A percentile compares a stretch with the other conserved stretches of the same genome.
Evolutionary conservation across 2,888 invertebrate species (phyloP).

Genomic region (Drosophila rubida): DNA sequence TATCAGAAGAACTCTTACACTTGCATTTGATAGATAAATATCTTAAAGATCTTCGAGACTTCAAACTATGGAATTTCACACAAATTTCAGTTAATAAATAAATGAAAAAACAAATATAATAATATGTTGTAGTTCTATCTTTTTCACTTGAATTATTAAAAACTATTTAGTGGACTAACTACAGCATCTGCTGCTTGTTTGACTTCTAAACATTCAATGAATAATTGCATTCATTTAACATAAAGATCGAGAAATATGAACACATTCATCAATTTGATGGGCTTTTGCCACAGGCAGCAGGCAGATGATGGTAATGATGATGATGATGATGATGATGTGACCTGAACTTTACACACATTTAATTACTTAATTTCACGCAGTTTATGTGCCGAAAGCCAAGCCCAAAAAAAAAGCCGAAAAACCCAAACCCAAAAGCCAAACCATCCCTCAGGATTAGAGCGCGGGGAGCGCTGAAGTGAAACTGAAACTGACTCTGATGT

Average conservation of each 20-base stretch:
- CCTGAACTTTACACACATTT: constrained; percentile 70
- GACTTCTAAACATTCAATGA: not conserved
- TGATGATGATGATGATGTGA: constrained; percentile 32
- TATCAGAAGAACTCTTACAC: too few relatives aligned
- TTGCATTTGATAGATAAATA: too few relatives aligned
- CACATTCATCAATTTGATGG: constrained; percentile 55
- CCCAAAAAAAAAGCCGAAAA: constrained; percentile 38
- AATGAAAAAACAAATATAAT: not conserved
- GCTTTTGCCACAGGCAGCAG: constrained; percentile 29
- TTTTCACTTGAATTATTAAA: too few relatives aligned
- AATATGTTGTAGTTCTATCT: too few relatives aligned
- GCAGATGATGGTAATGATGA: constrained; percentile 2
- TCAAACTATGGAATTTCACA: too few relatives aligned
- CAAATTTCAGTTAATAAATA: too few relatives aligned
- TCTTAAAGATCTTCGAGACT: too few relatives aligned
- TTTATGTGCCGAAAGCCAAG: constrained; percentile 68
- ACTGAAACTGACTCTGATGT: constrained; percentile 28
- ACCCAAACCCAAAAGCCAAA: constrained; percentile 16
- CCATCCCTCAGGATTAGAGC: constrained; percentile 30
- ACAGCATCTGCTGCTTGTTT: constrained; percentile 3
- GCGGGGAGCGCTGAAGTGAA: constrained; percentile 20
- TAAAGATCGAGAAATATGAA: constrained; percentile 53
- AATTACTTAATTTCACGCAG: constrained; percentile 84
- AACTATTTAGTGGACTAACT: too few relatives aligned
- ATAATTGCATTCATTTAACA: constrained; percentile 4